Evolutionary conservation across 2,113 vertebrate genomes (phyloP).

Genomic region (Cyrtonyx montezumae): DNA sequence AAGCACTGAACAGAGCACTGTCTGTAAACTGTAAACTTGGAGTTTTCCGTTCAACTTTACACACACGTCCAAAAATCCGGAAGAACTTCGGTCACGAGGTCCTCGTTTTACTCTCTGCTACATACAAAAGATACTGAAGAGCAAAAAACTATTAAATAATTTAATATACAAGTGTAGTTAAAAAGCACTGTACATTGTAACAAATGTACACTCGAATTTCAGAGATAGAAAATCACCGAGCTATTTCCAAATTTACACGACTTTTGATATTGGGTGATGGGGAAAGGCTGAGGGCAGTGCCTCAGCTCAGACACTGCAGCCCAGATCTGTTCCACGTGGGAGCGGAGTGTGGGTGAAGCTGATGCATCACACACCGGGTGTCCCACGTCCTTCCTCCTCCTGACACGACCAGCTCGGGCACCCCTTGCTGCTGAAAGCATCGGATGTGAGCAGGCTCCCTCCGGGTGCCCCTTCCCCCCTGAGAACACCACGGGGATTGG

Average conservation of each 20-base stretch:
- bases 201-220: slow-evolving; percentile 13
- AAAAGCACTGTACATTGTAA: slow-evolving; percentile 58
- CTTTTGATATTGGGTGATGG: background rate
- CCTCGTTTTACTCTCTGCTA: slow-evolving; percentile 45
- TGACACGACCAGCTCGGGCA: background rate
- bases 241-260: slow-evolving; percentile 19
- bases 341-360: background rate
- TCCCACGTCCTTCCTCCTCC: background rate
- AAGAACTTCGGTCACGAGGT: slow-evolving; percentile 11
- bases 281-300: background rate
- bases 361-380: fast-evolving
- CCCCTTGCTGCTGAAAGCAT: background rate
- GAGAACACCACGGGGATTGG: background rate
- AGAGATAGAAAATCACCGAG: slow-evolving; percentile 33
- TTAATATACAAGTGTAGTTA: slow-evolving; percentile 71
- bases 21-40: slow-evolving; percentile 30
- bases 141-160: slow-evolving; percentile 76
- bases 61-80: background rate
- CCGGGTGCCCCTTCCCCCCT: background rate
- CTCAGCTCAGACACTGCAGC: background rate
- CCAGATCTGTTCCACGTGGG: background rate
- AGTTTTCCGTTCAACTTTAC: slow-evolving; percentile 29
- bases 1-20: background rate
- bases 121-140: slow-evolving; percentile 62
- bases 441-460: background rate